Percentiles rank a stretch among this genome's conserved stretches.
Conservation (phyloP, 2,888 invertebrate genomes). For the Diploptera punctata region DNA sequence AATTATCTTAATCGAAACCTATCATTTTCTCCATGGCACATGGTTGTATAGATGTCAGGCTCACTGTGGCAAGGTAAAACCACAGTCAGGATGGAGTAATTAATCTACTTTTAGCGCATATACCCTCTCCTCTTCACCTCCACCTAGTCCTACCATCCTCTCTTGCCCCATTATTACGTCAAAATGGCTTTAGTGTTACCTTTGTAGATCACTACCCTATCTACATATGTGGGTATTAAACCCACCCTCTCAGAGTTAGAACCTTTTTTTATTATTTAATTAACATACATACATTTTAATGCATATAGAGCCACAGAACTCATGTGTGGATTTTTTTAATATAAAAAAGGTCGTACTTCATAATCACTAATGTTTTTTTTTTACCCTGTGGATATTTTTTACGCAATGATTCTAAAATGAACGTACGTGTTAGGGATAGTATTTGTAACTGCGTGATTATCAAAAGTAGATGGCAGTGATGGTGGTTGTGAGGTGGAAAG, state of each 20-base stretch:
- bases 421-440: slow-evolving; percentile 26
- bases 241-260: slow-evolving; percentile 12
- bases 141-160: not conserved
- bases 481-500: not conserved
- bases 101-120: slow-evolving; percentile 34
- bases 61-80: not conserved
- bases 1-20: no score
- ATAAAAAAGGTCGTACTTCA: slow-evolving; percentile 28
- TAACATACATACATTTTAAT: slow-evolving; percentile 34
- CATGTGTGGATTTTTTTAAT: slow-evolving; percentile 29
- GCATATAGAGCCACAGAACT: slow-evolving; percentile 28
- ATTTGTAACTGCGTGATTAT: slow-evolving; percentile 28
- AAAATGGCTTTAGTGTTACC: slow-evolving; percentile 31
- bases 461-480: slow-evolving; percentile 26
- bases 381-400: slow-evolving; percentile 28
- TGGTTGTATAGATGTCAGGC: not conserved
- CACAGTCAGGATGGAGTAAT: slow-evolving; percentile 27
- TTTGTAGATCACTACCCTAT: slow-evolving; percentile 30
- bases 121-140: slow-evolving; percentile 16
- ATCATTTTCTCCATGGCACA: no score
- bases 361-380: slow-evolving; percentile 29
- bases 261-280: slow-evolving; percentile 32
- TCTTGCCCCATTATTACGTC: slow-evolving; percentile 26
- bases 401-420: slow-evolving; percentile 27
- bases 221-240: slow-evolving; percentile 32